A percentile compares a stretch with the other conserved stretches of the same genome.
Conservation (phyloP, 1,140 invertebrate species). For the Zaprionus lachaisei region DNA sequence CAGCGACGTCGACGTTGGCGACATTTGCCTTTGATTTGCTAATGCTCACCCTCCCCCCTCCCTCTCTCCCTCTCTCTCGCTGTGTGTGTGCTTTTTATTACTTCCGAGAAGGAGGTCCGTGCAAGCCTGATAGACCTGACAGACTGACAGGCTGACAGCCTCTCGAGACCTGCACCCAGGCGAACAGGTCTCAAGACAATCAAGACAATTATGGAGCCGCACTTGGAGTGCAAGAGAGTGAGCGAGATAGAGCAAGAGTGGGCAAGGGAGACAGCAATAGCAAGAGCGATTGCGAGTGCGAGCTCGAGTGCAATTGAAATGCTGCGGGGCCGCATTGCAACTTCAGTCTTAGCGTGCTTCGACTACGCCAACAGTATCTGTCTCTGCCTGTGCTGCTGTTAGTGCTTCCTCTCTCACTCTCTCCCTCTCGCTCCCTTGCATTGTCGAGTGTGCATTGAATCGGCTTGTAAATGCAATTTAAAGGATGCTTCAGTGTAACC, state of each 20-base stretch:
- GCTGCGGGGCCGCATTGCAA: neutral
- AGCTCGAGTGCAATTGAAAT: constrained; percentile 1
- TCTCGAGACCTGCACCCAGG: constrained; percentile 8
- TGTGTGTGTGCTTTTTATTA: constrained; percentile 34
- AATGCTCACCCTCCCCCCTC: neutral
- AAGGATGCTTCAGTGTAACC: neutral
- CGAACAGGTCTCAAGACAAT: constrained; percentile 25
- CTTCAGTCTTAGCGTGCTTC: neutral
- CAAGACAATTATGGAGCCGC: constrained; percentile 33
- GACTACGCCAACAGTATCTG: too few species aligned
- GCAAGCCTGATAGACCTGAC: constrained; percentile 7
- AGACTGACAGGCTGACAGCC: constrained; percentile 32
- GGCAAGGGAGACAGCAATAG: too few species aligned
- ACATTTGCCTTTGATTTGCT: constrained; percentile 37
- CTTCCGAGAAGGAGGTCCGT: constrained; percentile 11
- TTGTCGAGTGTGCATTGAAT: neutral
- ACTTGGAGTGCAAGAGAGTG: constrained; percentile 2
- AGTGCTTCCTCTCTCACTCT: neutral
- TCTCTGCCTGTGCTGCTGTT: too few species aligned
- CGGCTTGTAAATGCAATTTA: too few species aligned
- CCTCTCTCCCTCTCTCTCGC: neutral
- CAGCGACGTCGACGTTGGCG: constrained; percentile 25
- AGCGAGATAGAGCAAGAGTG: neutral
- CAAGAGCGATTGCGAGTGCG: neutral
- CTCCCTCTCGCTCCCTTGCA: neutral